Evolutionary conservation across 2,888 invertebrate genomes (phyloP), one percentile per base, ranked within the genome.

Genomic region (Sturmia bella): DNA sequence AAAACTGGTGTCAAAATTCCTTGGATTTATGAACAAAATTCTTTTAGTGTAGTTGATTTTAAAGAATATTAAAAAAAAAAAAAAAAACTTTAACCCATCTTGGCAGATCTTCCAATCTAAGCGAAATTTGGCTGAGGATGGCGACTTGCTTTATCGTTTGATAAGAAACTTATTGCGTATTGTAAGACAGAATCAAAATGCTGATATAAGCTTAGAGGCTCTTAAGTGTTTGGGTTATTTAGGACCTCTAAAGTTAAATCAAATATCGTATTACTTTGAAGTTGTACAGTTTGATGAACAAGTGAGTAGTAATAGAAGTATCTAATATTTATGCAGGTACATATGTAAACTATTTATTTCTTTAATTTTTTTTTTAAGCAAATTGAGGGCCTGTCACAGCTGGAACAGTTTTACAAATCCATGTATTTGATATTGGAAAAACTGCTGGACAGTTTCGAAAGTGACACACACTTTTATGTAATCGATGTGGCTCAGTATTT

Each of bases 151-250:
- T 3, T 86, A 87, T 70, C 85, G 87, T 4, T 80, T 90, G 2
- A 84, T 89, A 11, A 86, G 85, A 56, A 85, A 85, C 0, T 80
- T 90, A 1, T 84, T 90, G 37, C 83, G 85, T 56, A 85, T 88
- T 79, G 86, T 87, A n/a, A 86, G 88, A 3, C 85, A 86, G 12
- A 80, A 85, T 3, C 63, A 80, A 12, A 85, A 85, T 27, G 48
- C 59, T 1, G 52, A 82, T 9, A 76, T 84, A 27, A 93, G 92
- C 52, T 89, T 93, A 45, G 94, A 94, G 91, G 95, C 96, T 0
- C 92, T 94, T n/a, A 93, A 94, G 86, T 97, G 97, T 89, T 91
- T 90, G 39, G 90, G 89, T 4, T 87, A 89, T 84, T 87, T 90
- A 41, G 90, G 89, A 0, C 86, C 89, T 0, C 50, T 89, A 0